Evolutionary conservation across 2,113 vertebrate genomes (phyloP), one percentile per base, ranked within the genome.

Genomic region (Gallinago media): DNA sequence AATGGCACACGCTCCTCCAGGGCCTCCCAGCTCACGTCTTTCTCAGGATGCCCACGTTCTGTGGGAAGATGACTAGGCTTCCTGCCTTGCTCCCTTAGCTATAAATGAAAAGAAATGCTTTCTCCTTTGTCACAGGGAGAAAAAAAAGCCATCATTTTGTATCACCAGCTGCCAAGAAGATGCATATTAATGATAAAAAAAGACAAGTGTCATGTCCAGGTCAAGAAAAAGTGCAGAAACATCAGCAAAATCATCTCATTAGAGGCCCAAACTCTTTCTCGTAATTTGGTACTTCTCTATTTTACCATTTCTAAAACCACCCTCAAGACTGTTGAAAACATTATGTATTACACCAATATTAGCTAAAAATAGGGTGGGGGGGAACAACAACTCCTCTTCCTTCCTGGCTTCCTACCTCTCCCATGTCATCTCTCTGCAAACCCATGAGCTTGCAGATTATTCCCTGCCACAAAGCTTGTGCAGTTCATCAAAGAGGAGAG

Each of bases 151-250:
- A 22, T 72, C 19, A 16, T 59, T 88, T 80, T 44, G 12, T 65
- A 74, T 11, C 52, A 88, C 25, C 73, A 61, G 70, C 66, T 87
- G n/a, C 47, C 88, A 72, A 67, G 34, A 77, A 65, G 47, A 92
- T 1, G 0, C 26, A 49, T 31, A 89, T 85, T 89, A 89, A 81
- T 22, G 10, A 71, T 54, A 2, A 38, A 58, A 92, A 92, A 32
- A 66, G 13, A 66, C 5, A 19, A 86, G 56, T 23, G 11, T n/a
- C 62, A 61, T 0, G 1, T 7, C 0, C 0, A 84, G 49, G 83
- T 94, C 70, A 88, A 72, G n/a, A 54, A 91, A 55, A 11, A 38
- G 54, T 2, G 5, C 78, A 92, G 66, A 91, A 91, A 72, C 74
- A 68, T 84, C 83, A 95, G 52, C 29, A 87, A 85, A 85, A 93